Percentiles rank a stretch among this genome's conserved stretches.
These are phyloP conservation scores for Athetis lepigone DNA, from an alignment of 2,888 invertebrate genomes.

Conservation along the genomic window DNA sequence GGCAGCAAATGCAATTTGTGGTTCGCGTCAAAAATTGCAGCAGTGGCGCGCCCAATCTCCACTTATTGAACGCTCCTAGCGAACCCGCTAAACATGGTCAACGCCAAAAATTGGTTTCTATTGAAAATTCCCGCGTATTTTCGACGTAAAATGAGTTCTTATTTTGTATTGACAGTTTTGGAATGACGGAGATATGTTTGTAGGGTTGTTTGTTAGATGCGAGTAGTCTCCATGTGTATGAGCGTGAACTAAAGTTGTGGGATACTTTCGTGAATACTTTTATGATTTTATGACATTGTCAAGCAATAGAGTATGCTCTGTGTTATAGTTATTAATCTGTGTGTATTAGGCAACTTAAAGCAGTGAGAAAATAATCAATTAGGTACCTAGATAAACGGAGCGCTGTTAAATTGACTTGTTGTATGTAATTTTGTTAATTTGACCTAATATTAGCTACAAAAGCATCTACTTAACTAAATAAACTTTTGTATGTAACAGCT, in stretches of 20 bases:
- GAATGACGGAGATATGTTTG: constrained; percentile 24
- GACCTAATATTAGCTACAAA: neutral
- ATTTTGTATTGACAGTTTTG: constrained; percentile 47
- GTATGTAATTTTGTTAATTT: too few relatives aligned
- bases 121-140: constrained; percentile 66
- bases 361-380: too few relatives aligned
- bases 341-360: too few relatives aligned
- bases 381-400: too few relatives aligned
- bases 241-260: constrained; percentile 5
- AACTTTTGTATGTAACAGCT: neutral
- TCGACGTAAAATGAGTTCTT: constrained; percentile 52
- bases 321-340: too few relatives aligned
- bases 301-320: neutral
- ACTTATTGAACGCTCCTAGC: constrained; percentile 72
- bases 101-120: constrained; percentile 72
- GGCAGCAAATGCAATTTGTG: constrained; percentile 84
- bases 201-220: constrained; percentile 21
- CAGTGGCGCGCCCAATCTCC: constrained; percentile 71
- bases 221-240: neutral
- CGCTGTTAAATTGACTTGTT: too few relatives aligned
- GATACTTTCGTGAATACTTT: neutral
- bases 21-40: constrained; percentile 76
- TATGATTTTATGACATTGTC: neutral
- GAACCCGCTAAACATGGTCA: constrained; percentile 69
- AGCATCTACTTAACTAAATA: neutral